phyloP scores from a whole-genome alignment of 2,888 invertebrate genomes.

The Belgica antarctica region DNA sequence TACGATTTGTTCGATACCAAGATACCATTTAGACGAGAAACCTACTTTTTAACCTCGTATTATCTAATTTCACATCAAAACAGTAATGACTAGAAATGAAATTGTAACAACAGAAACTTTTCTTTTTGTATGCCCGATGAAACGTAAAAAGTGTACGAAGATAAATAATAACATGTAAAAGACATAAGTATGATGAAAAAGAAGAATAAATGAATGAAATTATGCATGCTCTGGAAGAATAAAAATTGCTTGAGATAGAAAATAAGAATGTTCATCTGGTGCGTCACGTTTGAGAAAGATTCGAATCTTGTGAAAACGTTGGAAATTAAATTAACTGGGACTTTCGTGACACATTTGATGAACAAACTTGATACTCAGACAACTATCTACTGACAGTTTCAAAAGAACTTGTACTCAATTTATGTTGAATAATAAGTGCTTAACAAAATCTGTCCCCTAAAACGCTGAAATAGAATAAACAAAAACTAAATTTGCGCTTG shows the following conservation, averaged over 20 bases:
- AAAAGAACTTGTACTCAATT: no score
- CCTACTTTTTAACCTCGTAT: slow-evolving; percentile 39
- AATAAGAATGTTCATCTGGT: slow-evolving; percentile 4
- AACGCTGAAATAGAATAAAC: no score
- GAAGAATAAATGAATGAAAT: background rate
- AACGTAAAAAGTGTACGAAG: background rate
- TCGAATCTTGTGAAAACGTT: no score
- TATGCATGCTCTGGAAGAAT: background rate
- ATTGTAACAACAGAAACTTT: slow-evolving; percentile 12
- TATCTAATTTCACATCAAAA: slow-evolving; percentile 43
- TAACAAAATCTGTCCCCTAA: no score
- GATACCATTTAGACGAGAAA: slow-evolving; percentile 6
- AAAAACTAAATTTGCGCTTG: no score
- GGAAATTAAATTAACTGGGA: no score
- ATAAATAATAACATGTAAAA: slow-evolving; percentile 1
- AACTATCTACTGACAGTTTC: no score
- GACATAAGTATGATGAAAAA: background rate
- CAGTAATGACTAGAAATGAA: slow-evolving; percentile 18
- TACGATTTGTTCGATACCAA: background rate
- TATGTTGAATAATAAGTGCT: no score
- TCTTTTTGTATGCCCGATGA: slow-evolving; percentile 11
- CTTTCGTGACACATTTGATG: no score
- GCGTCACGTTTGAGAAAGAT: no score
- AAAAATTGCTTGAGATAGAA: background rate
- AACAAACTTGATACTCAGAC: no score